These are phyloP conservation scores for Mesodorylaimus sp. DNA, from an alignment of 2,888 invertebrate species.

Conservation along the genomic window DNA sequence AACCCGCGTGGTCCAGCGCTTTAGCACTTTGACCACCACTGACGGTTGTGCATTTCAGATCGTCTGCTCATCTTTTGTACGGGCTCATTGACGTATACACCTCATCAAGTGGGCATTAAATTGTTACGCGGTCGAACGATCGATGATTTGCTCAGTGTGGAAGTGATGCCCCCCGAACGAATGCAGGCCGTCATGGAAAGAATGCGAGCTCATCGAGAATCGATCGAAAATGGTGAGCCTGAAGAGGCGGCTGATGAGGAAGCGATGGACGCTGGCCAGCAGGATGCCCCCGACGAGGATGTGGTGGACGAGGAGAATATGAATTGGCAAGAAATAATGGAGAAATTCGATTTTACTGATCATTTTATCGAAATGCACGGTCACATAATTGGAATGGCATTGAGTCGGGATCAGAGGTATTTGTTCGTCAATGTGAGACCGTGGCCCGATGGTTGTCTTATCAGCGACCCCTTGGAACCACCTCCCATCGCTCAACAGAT, in stretches of 20 bases:
- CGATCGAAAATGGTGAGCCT: too few relatives aligned
- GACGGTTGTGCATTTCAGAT: too few relatives aligned
- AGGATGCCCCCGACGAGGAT: not conserved
- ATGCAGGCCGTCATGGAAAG: not conserved
- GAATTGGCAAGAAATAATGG: not conserved
- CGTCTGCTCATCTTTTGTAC: constrained; percentile 64
- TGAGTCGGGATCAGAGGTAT: constrained; percentile 62
- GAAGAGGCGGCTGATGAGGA: not conserved
- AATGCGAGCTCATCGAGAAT: not conserved
- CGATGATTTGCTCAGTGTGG: constrained; percentile 7
- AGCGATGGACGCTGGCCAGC: not conserved
- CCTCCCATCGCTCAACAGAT: constrained; percentile 69
- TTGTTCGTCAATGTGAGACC: constrained; percentile 63
- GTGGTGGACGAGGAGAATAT: not conserved
- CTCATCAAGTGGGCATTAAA: constrained; percentile 45
- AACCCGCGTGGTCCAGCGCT: too few relatives aligned
- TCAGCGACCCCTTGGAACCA: constrained; percentile 54
- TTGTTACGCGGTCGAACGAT: constrained; percentile 1
- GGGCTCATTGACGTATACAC: constrained; percentile 60
- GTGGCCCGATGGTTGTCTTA: constrained; percentile 56
- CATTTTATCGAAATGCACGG: constrained; percentile 62
- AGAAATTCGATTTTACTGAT: constrained; percentile 47
- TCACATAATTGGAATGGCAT: constrained; percentile 66
- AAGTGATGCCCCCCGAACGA: constrained; percentile 9
- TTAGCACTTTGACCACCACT: too few relatives aligned